Evolutionary conservation across 2,797 vertebrate species (phyloP).

Genomic region (Gallinago stenura): DNA sequence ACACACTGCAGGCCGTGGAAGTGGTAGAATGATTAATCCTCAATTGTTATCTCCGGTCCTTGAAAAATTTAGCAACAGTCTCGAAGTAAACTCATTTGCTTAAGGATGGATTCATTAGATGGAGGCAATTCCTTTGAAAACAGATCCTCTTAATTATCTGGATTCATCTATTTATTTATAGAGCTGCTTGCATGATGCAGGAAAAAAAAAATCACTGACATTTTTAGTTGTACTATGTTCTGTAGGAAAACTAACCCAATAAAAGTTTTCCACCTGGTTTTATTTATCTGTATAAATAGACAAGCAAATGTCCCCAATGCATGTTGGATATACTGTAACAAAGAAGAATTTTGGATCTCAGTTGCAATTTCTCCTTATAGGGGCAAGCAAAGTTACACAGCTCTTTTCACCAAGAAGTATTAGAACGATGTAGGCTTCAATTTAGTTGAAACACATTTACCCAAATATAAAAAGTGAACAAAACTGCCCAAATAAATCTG

Average conservation of each 20-base stretch:
- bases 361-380: neutral
- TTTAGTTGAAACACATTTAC: neutral
- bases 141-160: constrained; percentile 12
- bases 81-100: constrained; percentile 35
- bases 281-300: constrained; percentile 5
- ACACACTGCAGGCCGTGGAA: neutral
- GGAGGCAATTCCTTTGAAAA: constrained; percentile 13
- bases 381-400: neutral
- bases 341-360: neutral
- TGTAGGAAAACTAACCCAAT: constrained; percentile 23
- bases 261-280: constrained; percentile 25
- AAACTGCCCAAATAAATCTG: neutral
- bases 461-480: neutral
- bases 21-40: constrained; percentile 9
- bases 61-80: constrained; percentile 11
- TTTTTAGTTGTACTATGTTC: constrained; percentile 19
- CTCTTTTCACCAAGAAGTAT: neutral
- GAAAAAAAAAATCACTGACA: neutral
- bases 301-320: neutral
- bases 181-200: constrained; percentile 8
- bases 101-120: constrained; percentile 1
- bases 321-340: neutral
- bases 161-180: constrained; percentile 33
- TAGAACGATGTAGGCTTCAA: neutral
- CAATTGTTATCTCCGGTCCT: neutral